These are phyloP conservation scores for Lucifuga dentata DNA, from an alignment of 2,113 vertebrate genomes.

Conservation along the genomic window DNA sequence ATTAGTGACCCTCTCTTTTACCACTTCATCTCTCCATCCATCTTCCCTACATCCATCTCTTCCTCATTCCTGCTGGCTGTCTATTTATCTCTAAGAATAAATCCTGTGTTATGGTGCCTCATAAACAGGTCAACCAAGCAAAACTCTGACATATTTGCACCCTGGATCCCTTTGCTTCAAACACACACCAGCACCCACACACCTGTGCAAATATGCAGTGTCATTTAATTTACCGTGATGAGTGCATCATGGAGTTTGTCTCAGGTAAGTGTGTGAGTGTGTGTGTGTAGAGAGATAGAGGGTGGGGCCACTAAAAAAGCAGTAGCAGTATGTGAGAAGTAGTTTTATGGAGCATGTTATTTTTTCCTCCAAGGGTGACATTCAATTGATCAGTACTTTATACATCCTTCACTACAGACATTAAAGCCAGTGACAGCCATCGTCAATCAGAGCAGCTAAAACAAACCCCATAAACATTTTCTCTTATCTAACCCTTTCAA, in stretches of 20 bases:
- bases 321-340: neutral
- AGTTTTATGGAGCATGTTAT: conserved; percentile 48
- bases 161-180: too few relatives aligned
- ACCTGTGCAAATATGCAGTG: neutral
- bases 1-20: conserved; percentile 49
- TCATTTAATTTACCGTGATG: neutral
- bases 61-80: conserved; percentile 41
- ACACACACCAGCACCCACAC: conserved; percentile 5
- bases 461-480: conserved; percentile 43
- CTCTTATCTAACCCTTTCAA: conserved; percentile 30
- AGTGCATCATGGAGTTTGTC: neutral
- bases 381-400: conserved; percentile 64
- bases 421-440: conserved; percentile 52
- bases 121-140: conserved; percentile 62
- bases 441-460: conserved; percentile 67
- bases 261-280: neutral
- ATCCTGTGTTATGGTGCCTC: conserved; percentile 54
- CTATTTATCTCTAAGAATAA: conserved; percentile 64
- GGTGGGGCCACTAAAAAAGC: conserved; percentile 20
- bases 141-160: conserved; percentile 41
- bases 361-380: conserved; percentile 52
- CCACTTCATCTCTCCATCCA: conserved; percentile 46
- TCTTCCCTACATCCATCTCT: conserved; percentile 29
- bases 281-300: neutral
- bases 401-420: conserved; percentile 31